Evolutionary conservation across 2,113 vertebrate genomes (phyloP).

Genomic region (Oostethus manadensis): DNA sequence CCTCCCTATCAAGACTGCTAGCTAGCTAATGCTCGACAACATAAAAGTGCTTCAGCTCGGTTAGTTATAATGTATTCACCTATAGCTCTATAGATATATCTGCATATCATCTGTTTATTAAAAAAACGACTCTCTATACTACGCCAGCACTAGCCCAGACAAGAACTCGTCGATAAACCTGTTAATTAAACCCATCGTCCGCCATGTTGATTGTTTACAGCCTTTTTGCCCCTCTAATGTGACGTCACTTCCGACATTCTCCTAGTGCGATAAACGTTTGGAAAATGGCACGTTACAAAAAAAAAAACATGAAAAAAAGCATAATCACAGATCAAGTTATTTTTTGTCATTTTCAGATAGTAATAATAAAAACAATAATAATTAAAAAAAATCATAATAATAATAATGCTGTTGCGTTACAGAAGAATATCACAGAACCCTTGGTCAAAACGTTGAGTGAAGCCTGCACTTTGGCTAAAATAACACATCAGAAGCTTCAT

Average conservation of each 20-base stretch:
- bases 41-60: constrained; percentile 76
- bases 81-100: constrained; percentile 72
- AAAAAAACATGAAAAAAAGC: constrained; percentile 58
- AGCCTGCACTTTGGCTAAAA: constrained; percentile 83
- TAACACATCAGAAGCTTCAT: constrained; percentile 81
- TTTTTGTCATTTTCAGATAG: constrained; percentile 56
- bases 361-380: constrained; percentile 54
- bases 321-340: constrained; percentile 74
- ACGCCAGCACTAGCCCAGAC: constrained; percentile 59
- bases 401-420: constrained; percentile 69
- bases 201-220: constrained; percentile 58
- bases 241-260: constrained; percentile 41
- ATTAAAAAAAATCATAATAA: constrained; percentile 49
- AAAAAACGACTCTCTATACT: constrained; percentile 54
- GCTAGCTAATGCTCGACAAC: constrained; percentile 55
- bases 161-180: constrained; percentile 54
- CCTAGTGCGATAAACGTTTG: constrained; percentile 50
- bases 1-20: constrained; percentile 47
- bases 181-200: constrained; percentile 28
- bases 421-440: constrained; percentile 74
- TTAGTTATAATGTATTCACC: constrained; percentile 66
- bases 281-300: constrained; percentile 66
- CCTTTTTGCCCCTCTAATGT: not conserved
- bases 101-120: constrained; percentile 68
- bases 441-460: constrained; percentile 73